Conservation (phyloP, 2,888 invertebrate species). For the Parascotia fuliginaria region DNA sequence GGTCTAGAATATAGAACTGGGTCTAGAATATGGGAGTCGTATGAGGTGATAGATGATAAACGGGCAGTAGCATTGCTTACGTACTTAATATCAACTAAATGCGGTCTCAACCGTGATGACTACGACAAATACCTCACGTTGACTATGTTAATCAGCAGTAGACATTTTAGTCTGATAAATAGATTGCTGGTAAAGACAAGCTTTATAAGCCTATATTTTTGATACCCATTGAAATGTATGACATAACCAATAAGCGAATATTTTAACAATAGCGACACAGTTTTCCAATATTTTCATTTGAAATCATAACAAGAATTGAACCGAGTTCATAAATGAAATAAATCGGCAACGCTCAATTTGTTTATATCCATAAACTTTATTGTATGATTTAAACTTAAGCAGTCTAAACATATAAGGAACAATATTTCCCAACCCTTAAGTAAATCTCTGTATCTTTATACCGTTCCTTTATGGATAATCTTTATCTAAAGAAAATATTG, state of each 20-base stretch:
- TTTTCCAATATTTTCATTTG: neutral
- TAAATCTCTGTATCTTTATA: conserved; percentile 33
- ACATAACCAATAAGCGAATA: neutral
- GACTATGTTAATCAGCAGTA: no score
- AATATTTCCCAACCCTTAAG: conserved; percentile 21
- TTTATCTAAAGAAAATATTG: conserved; percentile 37
- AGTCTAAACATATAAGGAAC: conserved; percentile 5
- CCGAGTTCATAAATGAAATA: neutral
- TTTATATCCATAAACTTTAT: conserved; percentile 5
- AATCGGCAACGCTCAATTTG: neutral
- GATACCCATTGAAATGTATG: neutral
- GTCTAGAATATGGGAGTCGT: no score
- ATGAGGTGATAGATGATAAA: no score
- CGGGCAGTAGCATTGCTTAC: no score
- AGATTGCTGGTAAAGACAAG: no score
- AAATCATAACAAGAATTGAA: neutral
- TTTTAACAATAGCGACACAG: neutral
- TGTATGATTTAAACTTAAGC: conserved; percentile 3
- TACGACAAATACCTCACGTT: no score
- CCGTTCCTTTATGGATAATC: conserved; percentile 36
- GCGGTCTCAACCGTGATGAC: no score
- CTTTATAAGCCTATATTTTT: no score
- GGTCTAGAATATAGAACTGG: no score
- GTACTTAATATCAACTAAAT: no score
- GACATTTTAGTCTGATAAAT: no score